These are phyloP conservation scores for Mirounga angustirostris DNA, from an alignment of 2,113 vertebrate genomes.

Conservation along the genomic window DNA sequence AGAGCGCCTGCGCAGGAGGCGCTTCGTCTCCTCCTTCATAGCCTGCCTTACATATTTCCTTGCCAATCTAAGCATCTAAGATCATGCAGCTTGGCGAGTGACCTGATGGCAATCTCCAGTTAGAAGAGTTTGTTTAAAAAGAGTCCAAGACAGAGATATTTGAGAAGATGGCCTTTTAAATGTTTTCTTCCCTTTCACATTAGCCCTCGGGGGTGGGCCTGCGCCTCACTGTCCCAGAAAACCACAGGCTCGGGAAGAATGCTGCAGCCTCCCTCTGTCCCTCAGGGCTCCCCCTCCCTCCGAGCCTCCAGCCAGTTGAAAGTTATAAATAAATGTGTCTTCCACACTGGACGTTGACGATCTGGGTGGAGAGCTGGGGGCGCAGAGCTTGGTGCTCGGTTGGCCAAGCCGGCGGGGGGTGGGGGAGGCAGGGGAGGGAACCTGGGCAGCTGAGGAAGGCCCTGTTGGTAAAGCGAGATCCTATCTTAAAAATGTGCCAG, in stretches of 20 bases:
- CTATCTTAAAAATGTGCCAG: background rate
- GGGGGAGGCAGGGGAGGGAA: background rate
- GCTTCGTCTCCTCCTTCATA: background rate
- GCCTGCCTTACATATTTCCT: background rate
- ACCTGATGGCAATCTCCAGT: background rate
- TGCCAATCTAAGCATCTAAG: background rate
- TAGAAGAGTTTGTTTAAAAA: slow-evolving; percentile 34
- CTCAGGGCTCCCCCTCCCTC: slow-evolving; percentile 8
- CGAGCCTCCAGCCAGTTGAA: slow-evolving; percentile 4
- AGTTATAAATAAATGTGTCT: slow-evolving; percentile 47
- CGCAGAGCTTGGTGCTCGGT: background rate
- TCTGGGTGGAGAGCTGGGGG: background rate
- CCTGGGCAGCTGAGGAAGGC: background rate
- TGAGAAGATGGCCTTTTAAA: slow-evolving; percentile 48
- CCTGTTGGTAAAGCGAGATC: background rate
- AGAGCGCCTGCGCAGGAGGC: background rate
- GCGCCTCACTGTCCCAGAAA: slow-evolving; percentile 57
- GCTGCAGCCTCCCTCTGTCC: slow-evolving; percentile 55
- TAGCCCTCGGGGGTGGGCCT: slow-evolving; percentile 56
- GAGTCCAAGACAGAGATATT: slow-evolving; percentile 47
- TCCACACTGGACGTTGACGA: background rate
- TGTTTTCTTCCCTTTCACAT: slow-evolving; percentile 23
- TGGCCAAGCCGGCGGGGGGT: background rate
- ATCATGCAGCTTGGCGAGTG: background rate
- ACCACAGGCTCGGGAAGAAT: slow-evolving; percentile 80